Conservation (phyloP, 1,140 invertebrate species). For the Drosophila santomea region DNA sequence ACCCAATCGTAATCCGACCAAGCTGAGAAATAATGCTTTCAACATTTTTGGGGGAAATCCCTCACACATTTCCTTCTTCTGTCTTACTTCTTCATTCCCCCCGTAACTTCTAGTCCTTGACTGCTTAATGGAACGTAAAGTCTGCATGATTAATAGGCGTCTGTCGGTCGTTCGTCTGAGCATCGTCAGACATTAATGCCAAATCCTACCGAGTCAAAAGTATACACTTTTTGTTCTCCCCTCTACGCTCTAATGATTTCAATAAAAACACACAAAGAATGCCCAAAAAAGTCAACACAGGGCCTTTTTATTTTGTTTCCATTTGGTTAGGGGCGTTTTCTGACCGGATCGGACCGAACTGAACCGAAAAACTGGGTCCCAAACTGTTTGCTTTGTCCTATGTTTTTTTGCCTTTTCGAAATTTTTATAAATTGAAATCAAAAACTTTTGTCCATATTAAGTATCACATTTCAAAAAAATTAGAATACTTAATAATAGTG, state of each 20-base stretch:
- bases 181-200: slow-evolving; percentile 72
- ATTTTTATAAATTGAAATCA: slow-evolving; percentile 67
- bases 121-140: slow-evolving; percentile 80
- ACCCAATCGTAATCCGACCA: slow-evolving; percentile 24
- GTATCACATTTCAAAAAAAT: slow-evolving; percentile 30
- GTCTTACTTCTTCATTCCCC: neutral
- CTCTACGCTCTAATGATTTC: slow-evolving; percentile 75
- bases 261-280: slow-evolving; percentile 61
- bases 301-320: slow-evolving; percentile 72
- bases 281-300: slow-evolving; percentile 38
- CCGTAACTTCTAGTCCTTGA: slow-evolving; percentile 44
- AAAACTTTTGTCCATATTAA: slow-evolving; percentile 37
- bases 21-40: slow-evolving; percentile 31
- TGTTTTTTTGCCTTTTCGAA: slow-evolving; percentile 35
- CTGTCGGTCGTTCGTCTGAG: slow-evolving; percentile 61
- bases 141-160: slow-evolving; percentile 82
- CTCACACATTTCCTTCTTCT: slow-evolving; percentile 3
- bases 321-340: slow-evolving; percentile 58
- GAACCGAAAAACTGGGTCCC: slow-evolving; percentile 29
- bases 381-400: slow-evolving; percentile 43
- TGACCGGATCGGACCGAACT: slow-evolving; percentile 30
- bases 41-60: slow-evolving; percentile 22
- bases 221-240: slow-evolving; percentile 27
- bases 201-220: slow-evolving; percentile 6
- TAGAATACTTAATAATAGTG: neutral